phyloP scores from a whole-genome alignment of 1,140 invertebrate genomes.

The Arctopsyche grandis region DNA sequence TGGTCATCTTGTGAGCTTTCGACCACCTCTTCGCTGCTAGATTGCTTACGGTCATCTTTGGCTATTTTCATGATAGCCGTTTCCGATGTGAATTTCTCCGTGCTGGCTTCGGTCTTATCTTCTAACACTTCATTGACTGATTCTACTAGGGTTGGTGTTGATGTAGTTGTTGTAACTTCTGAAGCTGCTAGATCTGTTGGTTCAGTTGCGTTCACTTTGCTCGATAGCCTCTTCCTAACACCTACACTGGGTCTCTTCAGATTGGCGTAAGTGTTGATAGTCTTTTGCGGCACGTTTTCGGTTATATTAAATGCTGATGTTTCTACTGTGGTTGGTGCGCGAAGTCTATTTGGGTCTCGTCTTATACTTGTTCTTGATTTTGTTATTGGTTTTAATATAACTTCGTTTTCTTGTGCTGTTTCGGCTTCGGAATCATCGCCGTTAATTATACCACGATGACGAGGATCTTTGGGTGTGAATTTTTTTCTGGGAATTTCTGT shows the following conservation, averaged over 20 bases:
- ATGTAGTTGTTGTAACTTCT: slow-evolving; percentile 37
- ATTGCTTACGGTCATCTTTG: slow-evolving; percentile 59
- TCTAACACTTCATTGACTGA: slow-evolving; percentile 19
- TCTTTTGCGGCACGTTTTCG: slow-evolving; percentile 41
- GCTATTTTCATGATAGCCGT: slow-evolving; percentile 68
- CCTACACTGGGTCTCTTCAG: slow-evolving; percentile 45
- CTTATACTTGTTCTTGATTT: slow-evolving; percentile 45
- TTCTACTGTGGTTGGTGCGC: slow-evolving; percentile 39
- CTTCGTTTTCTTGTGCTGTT: slow-evolving; percentile 43
- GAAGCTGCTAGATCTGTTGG: slow-evolving; percentile 56
- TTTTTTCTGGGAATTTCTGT: slow-evolving; percentile 61
- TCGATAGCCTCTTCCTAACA: slow-evolving; percentile 46
- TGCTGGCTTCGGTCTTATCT: slow-evolving; percentile 59
- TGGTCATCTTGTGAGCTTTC: slow-evolving; percentile 62
- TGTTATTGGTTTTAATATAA: slow-evolving; percentile 33
- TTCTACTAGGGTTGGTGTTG: background rate
- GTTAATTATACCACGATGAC: slow-evolving; percentile 58
- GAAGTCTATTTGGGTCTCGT: slow-evolving; percentile 55
- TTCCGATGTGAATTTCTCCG: slow-evolving; percentile 64
- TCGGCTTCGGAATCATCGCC: slow-evolving; percentile 57
- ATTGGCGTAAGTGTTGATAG: slow-evolving; percentile 43
- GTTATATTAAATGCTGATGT: slow-evolving; percentile 40
- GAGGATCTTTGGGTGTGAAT: slow-evolving; percentile 64
- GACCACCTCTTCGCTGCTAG: slow-evolving; percentile 56
- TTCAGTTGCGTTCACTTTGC: slow-evolving; percentile 57